Conservation (phyloP, 2,797 vertebrate species). For the Mormyrops boulengeri region DNA sequence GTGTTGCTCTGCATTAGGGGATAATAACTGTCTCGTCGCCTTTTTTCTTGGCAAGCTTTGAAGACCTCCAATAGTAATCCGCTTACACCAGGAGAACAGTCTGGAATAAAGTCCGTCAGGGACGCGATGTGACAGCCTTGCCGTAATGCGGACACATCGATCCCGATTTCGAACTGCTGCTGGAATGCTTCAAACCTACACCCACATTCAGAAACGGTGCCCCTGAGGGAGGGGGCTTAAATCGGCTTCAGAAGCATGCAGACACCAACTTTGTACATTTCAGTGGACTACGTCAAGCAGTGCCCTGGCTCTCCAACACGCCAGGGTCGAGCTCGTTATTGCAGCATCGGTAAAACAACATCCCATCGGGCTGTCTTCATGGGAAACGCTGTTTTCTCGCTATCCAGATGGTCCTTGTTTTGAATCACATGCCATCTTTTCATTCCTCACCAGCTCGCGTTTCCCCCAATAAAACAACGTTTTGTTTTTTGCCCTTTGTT, state of each 20-base stretch:
- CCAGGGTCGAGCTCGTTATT: background rate
- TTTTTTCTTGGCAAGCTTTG: background rate
- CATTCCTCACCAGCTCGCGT: conserved; percentile 33
- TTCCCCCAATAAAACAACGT: conserved; percentile 31
- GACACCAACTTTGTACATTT: background rate
- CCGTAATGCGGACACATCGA: background rate
- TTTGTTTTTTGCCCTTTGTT: conserved; percentile 34
- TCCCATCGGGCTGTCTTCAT: conserved; percentile 27
- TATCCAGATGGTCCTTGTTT: conserved; percentile 47
- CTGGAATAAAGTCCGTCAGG: background rate
- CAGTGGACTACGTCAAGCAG: background rate
- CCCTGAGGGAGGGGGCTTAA: background rate
- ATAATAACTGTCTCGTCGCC: background rate
- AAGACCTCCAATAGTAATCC: background rate
- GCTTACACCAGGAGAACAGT: background rate
- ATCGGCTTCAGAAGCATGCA: background rate
- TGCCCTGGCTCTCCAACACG: background rate
- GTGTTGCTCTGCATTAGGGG: background rate
- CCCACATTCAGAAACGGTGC: background rate
- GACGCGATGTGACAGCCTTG: background rate
- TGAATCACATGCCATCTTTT: conserved; percentile 28
- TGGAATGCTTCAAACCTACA: background rate
- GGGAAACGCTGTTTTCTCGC: conserved; percentile 37
- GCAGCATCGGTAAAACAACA: background rate
- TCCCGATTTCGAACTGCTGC: background rate